These are phyloP conservation scores for Rhinella marina DNA, from an alignment of 2,797 vertebrate species.

Conservation along the genomic window DNA sequence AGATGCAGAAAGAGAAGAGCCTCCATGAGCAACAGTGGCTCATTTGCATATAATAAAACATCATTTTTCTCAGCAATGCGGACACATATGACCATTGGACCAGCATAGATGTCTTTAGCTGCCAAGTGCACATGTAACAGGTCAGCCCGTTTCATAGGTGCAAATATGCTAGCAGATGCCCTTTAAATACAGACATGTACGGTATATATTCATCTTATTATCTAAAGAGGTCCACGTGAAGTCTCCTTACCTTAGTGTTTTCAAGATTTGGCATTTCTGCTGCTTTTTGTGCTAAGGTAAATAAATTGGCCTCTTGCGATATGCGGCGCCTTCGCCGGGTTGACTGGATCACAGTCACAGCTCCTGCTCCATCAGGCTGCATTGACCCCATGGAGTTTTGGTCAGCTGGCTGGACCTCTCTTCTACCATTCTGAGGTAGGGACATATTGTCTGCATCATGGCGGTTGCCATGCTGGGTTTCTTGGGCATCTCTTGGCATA, in stretches of 20 bases:
- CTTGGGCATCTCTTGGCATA: slow-evolving; percentile 65
- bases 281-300: slow-evolving; percentile 95
- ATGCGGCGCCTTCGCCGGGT: slow-evolving; percentile 85
- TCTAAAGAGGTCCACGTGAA: not conserved
- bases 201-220: no score
- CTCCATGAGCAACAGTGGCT: no score
- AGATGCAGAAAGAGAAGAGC: no score
- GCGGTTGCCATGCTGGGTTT: slow-evolving; percentile 73
- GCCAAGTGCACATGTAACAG: no score
- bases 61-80: no score
- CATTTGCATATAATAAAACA: no score
- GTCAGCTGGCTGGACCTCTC: slow-evolving; percentile 67
- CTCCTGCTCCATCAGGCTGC: slow-evolving; percentile 70
- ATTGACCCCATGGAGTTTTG: slow-evolving; percentile 64
- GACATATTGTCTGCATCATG: slow-evolving; percentile 71
- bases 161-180: no score
- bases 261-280: slow-evolving; percentile 92
- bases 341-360: slow-evolving; percentile 91
- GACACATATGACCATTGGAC: no score
- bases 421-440: slow-evolving; percentile 70
- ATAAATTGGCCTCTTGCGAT: slow-evolving; percentile 94
- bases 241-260: slow-evolving; percentile 70
- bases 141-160: no score
- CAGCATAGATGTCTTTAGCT: no score
- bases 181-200: no score